Evolutionary conservation across 2,113 vertebrate species (phyloP).

Genomic region (Pleuronectes platessa): DNA sequence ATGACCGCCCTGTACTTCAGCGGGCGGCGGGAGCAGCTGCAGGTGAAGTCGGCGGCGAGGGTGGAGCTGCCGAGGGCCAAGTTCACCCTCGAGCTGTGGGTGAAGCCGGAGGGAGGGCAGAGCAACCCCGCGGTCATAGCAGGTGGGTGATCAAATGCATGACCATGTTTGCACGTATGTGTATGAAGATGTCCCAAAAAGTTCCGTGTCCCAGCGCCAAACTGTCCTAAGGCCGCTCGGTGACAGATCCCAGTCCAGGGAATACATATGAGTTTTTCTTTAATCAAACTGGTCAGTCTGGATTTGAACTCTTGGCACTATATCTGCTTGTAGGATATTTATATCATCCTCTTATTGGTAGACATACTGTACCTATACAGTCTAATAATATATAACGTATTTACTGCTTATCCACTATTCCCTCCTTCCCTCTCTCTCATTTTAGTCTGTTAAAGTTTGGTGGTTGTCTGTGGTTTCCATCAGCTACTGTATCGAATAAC

Average conservation of each 20-base stretch:
- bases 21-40: slow-evolving; percentile 86
- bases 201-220: too few relatives aligned
- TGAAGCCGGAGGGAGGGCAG: slow-evolving; percentile 94
- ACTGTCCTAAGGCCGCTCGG: too few relatives aligned
- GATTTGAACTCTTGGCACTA: too few relatives aligned
- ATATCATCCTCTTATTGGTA: too few relatives aligned
- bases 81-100: slow-evolving; percentile 94
- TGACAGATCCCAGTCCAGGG: too few relatives aligned
- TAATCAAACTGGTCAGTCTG: too few relatives aligned
- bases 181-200: too few relatives aligned
- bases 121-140: slow-evolving; percentile 90
- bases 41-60: slow-evolving; percentile 79
- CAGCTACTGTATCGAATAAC: too few relatives aligned
- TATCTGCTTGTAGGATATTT: too few relatives aligned
- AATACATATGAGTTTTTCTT: too few relatives aligned
- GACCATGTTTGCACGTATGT: not conserved
- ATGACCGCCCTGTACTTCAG: slow-evolving; percentile 89
- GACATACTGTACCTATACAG: too few relatives aligned
- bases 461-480: too few relatives aligned
- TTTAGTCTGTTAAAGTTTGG: not conserved
- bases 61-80: slow-evolving; percentile 84
- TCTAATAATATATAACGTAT: not conserved
- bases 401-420: not conserved
- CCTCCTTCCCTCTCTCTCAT: not conserved
- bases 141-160: slow-evolving; percentile 83